Conservation (phyloP, 2,113 vertebrate genomes). For the Trichechus manatus region DNA sequence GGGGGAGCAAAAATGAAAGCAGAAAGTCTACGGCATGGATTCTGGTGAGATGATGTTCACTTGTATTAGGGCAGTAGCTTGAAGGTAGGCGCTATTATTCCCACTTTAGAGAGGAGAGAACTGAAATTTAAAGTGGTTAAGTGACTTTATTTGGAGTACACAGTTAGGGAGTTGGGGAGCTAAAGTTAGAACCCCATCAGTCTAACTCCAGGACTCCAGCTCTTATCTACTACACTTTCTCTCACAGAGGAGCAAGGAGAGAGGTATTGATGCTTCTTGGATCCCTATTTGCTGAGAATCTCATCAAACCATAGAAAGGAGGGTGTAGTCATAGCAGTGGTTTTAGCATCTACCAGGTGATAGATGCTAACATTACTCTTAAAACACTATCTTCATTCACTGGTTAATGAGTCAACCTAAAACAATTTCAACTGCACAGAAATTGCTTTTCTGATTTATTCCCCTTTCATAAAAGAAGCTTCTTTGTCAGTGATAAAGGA, state of each 20-base stretch:
- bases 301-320: background rate
- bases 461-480: background rate
- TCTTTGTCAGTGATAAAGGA: background rate
- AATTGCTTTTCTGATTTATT: background rate
- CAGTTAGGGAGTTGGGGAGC: fast-evolving
- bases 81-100: background rate
- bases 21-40: background rate
- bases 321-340: fast-evolving
- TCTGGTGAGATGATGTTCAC: background rate
- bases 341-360: background rate
- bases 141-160: background rate
- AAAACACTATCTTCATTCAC: background rate
- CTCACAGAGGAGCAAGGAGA: fast-evolving
- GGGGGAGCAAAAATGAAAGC: background rate
- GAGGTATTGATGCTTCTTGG: background rate
- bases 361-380: background rate
- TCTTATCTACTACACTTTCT: background rate
- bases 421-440: background rate
- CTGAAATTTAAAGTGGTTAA: background rate
- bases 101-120: background rate
- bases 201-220: background rate
- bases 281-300: background rate
- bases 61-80: background rate
- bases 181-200: background rate
- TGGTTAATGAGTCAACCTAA: background rate